These are phyloP conservation scores for Tetanocera ferruginea DNA, from an alignment of 2,888 invertebrate genomes.

Conservation along the genomic window DNA sequence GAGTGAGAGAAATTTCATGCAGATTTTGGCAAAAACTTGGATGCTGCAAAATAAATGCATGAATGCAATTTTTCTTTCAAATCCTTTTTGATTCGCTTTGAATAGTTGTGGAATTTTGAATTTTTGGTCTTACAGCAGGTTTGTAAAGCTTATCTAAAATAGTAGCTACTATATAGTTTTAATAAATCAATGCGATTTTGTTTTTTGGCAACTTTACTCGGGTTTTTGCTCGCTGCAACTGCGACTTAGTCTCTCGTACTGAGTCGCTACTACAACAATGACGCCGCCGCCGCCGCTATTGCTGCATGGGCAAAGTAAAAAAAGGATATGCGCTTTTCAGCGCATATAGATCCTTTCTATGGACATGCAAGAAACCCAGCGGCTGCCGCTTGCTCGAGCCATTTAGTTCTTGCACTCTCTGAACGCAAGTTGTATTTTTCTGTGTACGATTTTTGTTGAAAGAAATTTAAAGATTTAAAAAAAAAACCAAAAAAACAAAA, in stretches of 20 bases:
- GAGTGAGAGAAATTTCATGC: neutral
- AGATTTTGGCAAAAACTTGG: neutral
- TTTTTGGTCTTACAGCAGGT: neutral
- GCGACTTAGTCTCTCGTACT: neutral
- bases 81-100: neutral
- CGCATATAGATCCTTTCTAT: constrained; percentile 18
- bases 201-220: neutral
- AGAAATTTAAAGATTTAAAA: constrained; percentile 32
- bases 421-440: constrained; percentile 71
- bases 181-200: too few relatives aligned
- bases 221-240: neutral
- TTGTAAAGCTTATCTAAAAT: neutral
- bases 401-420: constrained; percentile 72
- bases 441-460: constrained; percentile 48
- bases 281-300: too few relatives aligned
- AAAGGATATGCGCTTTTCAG: constrained; percentile 27
- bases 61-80: neutral
- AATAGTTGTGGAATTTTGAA: neutral
- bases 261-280: neutral
- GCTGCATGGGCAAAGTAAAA: neutral
- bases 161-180: neutral
- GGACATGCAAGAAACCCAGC: constrained; percentile 53
- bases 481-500: constrained; percentile 34
- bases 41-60: constrained; percentile 3
- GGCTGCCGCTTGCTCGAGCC: constrained; percentile 61